Base-by-base conservation (phyloP, 1,140 invertebrate genomes). In the Brachionus rubens region DNA sequence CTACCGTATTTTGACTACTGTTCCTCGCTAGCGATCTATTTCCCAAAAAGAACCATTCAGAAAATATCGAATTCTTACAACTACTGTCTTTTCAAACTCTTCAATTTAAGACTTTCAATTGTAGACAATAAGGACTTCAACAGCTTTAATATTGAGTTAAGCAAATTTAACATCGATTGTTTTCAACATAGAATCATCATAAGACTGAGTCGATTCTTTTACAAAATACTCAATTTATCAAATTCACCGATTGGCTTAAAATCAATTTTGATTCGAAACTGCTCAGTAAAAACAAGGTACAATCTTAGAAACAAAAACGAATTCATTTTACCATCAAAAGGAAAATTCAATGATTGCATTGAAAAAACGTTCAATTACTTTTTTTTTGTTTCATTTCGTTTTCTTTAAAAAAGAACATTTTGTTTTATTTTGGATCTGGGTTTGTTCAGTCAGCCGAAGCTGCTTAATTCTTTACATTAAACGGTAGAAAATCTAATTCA, bases 1-100 rank as follows among this genome's bases (percentile, higher is more conserved):
- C 26, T 54, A 14, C 50, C 50, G 21, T 54, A 54, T 14, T 54
- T 54, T 14, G 50, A 54, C 26, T 54, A 54, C 26, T 54, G 50
- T 12, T 24, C 26, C 19, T 54, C 50, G 3, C 26, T 54, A 54
- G 21, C 50, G 1, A 54, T 7, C 4, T 54, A 54, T 54, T 54
- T 54, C 26, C 50, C 50, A 5, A 54, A 54, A 54, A 16, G 50
- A 26, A 54, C 50, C 21, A 16, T 54, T 28, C 47, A 50, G 24
- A 50, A 50, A 50, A 9, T 50, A 21, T 12, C 47, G 16, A 50
- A 50, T 50, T n/a, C 16, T 50, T 50, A 50, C 16, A n/a, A 50
- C 19, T 50, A 50, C 19, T 50, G 47, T 24, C 12, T 50, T 16
- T n/a, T n/a, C 16, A 50, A 50, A 50, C 47, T 50, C 47, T 50